Evolutionary conservation across 2,888 invertebrate genomes (phyloP), one percentile per base, ranked within the genome.

Genomic region (Eutolmus rufibarbis): DNA sequence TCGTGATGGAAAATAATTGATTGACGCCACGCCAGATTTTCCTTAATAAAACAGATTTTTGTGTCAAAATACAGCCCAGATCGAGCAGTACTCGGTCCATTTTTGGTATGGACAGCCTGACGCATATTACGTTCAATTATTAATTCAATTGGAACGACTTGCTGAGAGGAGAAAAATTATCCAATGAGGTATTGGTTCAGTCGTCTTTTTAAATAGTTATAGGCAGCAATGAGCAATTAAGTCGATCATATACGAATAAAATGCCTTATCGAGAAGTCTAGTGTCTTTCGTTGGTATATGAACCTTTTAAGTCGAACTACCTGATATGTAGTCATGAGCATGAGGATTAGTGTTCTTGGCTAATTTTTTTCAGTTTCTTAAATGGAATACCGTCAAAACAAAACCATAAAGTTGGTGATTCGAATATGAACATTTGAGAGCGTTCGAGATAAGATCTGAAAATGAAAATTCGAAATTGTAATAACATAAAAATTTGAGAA

Each of bases 1-100:
- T 76, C 76, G n/a, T 37, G 76, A 76, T 76, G 37, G 16, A 66
- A 76, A 76, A 76, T 76, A 76, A 76, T 76, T 76, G 76, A 37
- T 37, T 76, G 76, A 76, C 76, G 76, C 76, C 37, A 76, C 34
- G 34, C 37, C 37, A 76, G 76, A 34, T 28, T 76, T 76, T 76
- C 76, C 76, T 76, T 76, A 76, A 37, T 76, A 76, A 76, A 76
- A 76, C 34, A 37, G 34, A 76, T 76, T 76, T 76, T 76, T 37
- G 76, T 37, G 76, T 37, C 66, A 66, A 66, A 66, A 66, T 66
- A 66, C 12, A 23, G 66, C 8, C 66, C 66, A 23, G 28, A 19
- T 66, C 66, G 23, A 28, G 23, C n/a, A 51, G 66, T 23, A 66
- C 14, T 66, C 28, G 19, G 66, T 14, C 66, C 66, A 19, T 66